phyloP scores from a whole-genome alignment of 2,113 vertebrate genomes.

The Sterna hirundo region DNA sequence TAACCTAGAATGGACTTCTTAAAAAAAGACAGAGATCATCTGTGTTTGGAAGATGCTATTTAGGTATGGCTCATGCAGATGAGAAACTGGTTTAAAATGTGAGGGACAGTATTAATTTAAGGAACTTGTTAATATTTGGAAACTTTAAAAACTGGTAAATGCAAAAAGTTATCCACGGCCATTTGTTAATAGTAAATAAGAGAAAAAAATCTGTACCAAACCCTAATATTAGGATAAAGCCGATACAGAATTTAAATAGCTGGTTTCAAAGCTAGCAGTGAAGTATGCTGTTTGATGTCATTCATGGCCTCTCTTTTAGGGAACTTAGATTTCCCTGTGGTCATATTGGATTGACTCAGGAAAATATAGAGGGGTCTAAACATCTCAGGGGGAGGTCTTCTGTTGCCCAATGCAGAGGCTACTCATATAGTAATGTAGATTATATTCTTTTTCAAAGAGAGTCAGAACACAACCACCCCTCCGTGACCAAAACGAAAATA shows the following conservation, averaged over 20 bases:
- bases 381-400: constrained; percentile 8
- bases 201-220: background rate
- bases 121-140: background rate
- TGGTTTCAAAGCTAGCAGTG: background rate
- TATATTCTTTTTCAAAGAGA: background rate
- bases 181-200: background rate
- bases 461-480: background rate
- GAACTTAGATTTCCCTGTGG: background rate
- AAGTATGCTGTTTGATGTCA: background rate
- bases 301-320: background rate
- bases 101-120: background rate
- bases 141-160: background rate
- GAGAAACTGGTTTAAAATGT: background rate
- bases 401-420: background rate
- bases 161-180: background rate
- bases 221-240: background rate
- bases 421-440: background rate
- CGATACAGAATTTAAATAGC: background rate
- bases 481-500: background rate
- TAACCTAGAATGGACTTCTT: background rate
- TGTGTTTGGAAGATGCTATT: background rate
- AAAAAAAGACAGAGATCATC: background rate
- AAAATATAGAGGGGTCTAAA: background rate
- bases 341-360: background rate
- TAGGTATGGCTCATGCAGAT: background rate